Conservation (phyloP, 2,888 invertebrate genomes). For the Caenorhabditis zanzibari region DNA sequence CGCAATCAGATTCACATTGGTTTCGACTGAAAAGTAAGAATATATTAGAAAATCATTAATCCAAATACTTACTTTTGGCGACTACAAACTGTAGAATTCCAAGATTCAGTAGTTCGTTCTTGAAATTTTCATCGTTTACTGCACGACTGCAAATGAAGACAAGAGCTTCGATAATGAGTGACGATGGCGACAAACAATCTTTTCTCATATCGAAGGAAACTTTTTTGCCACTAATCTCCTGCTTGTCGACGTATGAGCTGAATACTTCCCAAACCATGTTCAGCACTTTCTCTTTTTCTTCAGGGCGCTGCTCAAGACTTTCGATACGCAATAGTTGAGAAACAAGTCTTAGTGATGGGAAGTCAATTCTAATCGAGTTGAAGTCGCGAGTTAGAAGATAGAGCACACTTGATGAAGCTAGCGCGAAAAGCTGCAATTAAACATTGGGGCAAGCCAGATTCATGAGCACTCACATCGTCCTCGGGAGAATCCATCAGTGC, state of each 20-base stretch:
- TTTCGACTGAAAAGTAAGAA: slow-evolving; percentile 56
- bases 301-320: slow-evolving; percentile 35
- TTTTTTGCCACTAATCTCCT: slow-evolving; percentile 67
- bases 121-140: slow-evolving; percentile 70
- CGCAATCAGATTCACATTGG: slow-evolving; percentile 43
- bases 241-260: slow-evolving; percentile 68
- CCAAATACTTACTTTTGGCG: slow-evolving; percentile 71
- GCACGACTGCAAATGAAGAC: slow-evolving; percentile 74
- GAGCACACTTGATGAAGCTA: slow-evolving; percentile 71
- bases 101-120: slow-evolving; percentile 77
- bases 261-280: slow-evolving; percentile 78
- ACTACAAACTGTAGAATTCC: slow-evolving; percentile 79
- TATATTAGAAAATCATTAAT: background rate
- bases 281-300: slow-evolving; percentile 43
- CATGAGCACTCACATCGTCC: slow-evolving; percentile 49
- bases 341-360: slow-evolving; percentile 65
- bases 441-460: too few relatives aligned
- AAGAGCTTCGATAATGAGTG: slow-evolving; percentile 78
- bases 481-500: slow-evolving; percentile 69
- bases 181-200: slow-evolving; percentile 71
- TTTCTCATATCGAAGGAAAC: slow-evolving; percentile 66
- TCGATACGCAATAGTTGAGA: slow-evolving; percentile 75
- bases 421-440: slow-evolving; percentile 58
- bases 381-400: slow-evolving; percentile 81
- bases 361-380: slow-evolving; percentile 70